These are phyloP conservation scores for Tiliqua scincoides DNA, from an alignment of 2,113 vertebrate genomes.

Conservation along the genomic window DNA sequence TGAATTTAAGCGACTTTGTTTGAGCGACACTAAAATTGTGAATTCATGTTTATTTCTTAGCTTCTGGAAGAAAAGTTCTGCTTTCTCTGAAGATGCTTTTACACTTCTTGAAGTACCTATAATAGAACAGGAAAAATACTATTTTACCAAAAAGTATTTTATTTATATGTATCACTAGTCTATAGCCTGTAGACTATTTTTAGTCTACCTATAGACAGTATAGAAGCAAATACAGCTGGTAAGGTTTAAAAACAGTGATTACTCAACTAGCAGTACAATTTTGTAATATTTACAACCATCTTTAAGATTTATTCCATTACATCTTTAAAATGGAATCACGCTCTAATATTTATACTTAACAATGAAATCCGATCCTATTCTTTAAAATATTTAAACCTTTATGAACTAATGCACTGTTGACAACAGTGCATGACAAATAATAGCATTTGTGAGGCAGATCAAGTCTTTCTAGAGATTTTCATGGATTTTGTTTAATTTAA, in stretches of 20 bases:
- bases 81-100: conserved; percentile 84
- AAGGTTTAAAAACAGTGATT: neutral
- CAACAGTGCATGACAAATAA: neutral
- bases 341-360: conserved; percentile 1
- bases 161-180: conserved; percentile 6
- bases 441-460: neutral
- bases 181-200: no score
- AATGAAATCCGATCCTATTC: neutral
- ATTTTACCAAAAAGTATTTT: conserved; percentile 18
- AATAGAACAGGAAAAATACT: conserved; percentile 36
- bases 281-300: neutral
- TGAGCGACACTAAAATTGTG: conserved; percentile 90
- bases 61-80: conserved; percentile 89
- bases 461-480: neutral
- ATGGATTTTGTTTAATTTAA: neutral
- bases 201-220: no score
- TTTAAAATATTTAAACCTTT: neutral
- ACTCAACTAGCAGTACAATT: neutral
- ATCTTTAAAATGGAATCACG: neutral
- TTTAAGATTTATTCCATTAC: neutral
- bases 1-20: conserved; percentile 92
- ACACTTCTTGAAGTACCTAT: conserved; percentile 90
- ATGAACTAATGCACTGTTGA: conserved; percentile 1
- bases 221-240: neutral
- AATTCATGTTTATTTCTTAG: conserved; percentile 94